Conservation (phyloP, 2,113 vertebrate species). For the Laticauda laticaudata region DNA sequence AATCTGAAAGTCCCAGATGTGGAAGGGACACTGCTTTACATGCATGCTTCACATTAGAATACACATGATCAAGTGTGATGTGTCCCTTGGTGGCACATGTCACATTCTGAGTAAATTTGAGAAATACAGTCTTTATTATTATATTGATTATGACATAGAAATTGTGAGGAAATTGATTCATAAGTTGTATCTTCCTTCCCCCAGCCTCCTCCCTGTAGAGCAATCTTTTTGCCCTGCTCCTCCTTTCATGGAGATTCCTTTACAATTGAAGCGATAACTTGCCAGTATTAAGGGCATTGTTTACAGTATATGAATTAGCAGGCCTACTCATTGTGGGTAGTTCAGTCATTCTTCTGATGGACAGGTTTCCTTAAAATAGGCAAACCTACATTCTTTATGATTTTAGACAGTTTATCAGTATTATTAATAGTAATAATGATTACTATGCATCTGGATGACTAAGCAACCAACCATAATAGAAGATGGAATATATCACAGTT, state of each 20-base stretch:
- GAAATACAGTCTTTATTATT: too few relatives aligned
- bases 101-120: too few relatives aligned
- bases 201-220: background rate
- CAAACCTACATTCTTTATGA: fast-evolving
- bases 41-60: too few relatives aligned
- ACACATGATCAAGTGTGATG: too few relatives aligned
- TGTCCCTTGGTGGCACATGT: too few relatives aligned
- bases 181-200: background rate
- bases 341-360: slow-evolving; percentile 26
- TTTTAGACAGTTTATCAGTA: background rate
- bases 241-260: background rate
- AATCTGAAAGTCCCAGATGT: too few relatives aligned
- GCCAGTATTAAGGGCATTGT: slow-evolving; percentile 26
- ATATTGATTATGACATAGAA: background rate
- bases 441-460: background rate
- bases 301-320: slow-evolving; percentile 20
- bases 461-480: background rate
- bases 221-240: background rate
- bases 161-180: background rate
- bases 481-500: background rate
- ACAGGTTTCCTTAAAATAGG: slow-evolving; percentile 19
- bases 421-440: background rate
- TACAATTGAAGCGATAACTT: background rate
- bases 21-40: too few relatives aligned
- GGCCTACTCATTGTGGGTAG: background rate